Evolutionary conservation across 2,113 vertebrate species (phyloP), one percentile per base, ranked within the genome.

Genomic region (Nothoprocta pentlandii): DNA sequence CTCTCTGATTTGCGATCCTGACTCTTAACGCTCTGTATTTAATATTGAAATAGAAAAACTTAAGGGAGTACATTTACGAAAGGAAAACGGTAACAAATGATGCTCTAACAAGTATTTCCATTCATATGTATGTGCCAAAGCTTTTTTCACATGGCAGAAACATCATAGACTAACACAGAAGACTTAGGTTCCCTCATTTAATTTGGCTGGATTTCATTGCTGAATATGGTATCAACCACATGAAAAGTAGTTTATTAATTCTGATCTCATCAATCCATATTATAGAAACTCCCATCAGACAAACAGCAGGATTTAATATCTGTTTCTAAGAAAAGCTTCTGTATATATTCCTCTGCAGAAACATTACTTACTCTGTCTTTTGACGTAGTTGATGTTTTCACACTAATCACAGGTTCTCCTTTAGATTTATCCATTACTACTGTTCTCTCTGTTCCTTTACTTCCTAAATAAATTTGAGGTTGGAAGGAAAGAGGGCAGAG

Each of bases 371-470:
- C 98, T 91, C 98, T 97, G 71, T 98, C 98, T 87, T 98, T 98
- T 73, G 98, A 98, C 21, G 97, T 89, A 2, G 97, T 97, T 23
- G 97, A 99, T 16, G 99, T 99, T 96, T 99, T 99, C 56, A 99
- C 98, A 22, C 99, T 99, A 91, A 99, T 99, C 54, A 99, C 99
- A 25, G 99, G 99, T 56, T 99, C 99, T 54, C 99, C 99, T 96
- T 99, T 99, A 39, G 99, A 99, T 95, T 99, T 99, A 95, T 99
- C 99, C 99, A 99, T 99, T 5, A 99, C 98, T 12, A 99, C 99
- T 4, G 98, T 99, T 89, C 99, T 98, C 93, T 99, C 99, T 26
- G 98, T 98, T 90, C 97, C 98, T 58, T 98, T 98, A 95, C 98
- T 97, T 91, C 98, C 98, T 98, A 58, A 11, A 92, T 36, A 46